These are phyloP conservation scores for Virgularia gustaviana DNA, from an alignment of 92 coral and sea anemone species.

Conservation along the genomic window DNA sequence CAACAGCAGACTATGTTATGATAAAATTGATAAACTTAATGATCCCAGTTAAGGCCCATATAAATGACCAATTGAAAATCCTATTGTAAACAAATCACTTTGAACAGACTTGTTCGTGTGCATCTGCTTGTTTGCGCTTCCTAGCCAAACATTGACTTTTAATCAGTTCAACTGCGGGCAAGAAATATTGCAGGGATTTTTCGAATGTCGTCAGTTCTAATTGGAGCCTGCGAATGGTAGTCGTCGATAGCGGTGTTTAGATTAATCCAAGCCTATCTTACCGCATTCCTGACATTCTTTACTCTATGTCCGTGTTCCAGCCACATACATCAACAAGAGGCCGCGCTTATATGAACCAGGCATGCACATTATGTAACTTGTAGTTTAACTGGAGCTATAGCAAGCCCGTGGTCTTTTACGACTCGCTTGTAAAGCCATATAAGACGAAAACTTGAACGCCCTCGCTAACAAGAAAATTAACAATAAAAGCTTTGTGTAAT, in stretches of 20 bases:
- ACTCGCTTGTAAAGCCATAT: no score
- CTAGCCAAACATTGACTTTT: background rate
- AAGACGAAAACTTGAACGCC: background rate
- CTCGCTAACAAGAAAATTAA: no score
- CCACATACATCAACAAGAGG: background rate
- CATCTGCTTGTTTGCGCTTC: background rate
- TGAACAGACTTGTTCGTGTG: background rate
- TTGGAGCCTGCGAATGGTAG: slow-evolving; percentile 19
- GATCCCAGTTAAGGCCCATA: background rate
- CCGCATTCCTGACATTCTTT: slow-evolving; percentile 13
- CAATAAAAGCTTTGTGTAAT: no score
- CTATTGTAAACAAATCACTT: background rate
- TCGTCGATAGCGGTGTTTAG: slow-evolving; percentile 4
- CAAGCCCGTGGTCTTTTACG: background rate
- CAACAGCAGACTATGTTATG: no score
- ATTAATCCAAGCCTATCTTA: slow-evolving; percentile 5
- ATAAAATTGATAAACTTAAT: no score
- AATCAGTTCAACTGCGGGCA: background rate
- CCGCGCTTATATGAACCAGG: background rate
- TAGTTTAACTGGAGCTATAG: background rate
- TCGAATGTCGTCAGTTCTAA: slow-evolving; percentile 28
- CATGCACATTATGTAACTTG: background rate
- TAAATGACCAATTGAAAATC: background rate
- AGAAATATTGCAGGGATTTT: background rate
- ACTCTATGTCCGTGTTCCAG: slow-evolving; percentile 7